Base-by-base conservation (phyloP, 2,797 vertebrate genomes). In the Coccyzus lansbergi region DNA sequence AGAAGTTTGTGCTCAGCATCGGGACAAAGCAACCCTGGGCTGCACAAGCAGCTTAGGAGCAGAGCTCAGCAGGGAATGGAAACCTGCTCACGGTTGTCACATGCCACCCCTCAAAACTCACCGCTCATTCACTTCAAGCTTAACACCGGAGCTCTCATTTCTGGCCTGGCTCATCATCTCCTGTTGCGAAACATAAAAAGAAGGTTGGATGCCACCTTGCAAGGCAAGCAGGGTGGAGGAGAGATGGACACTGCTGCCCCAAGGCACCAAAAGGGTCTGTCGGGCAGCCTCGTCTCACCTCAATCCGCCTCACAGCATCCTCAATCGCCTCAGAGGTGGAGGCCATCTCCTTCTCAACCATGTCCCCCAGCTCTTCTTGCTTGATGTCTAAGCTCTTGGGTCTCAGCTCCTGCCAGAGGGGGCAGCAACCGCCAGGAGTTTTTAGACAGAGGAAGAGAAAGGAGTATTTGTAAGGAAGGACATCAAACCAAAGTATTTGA, bases 341-440 rank as follows among this genome's bases (percentile, higher is more conserved):
- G 5, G 99, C 98, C 99, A 99, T 99, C 98, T 99, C 99, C 95
- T 99, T 99, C 91, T 99, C 99, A 12, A 99, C 99, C 98, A 99
- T 86, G 94, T 99, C 99, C 8, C 99, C 99, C 7, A 99, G 97
- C 95, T 99, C 99, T 19, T 99, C 99, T 95, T 99, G 99, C 82
- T 97, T 98, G 48, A 99, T 96, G 24, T 99, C 99, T 82, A 98
- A 97, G 90, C 98, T 98, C 97, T 99, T 99, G 7, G 99, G 99
- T 70, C 98, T 98, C 92, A 99, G 98, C 92, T 99, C 99, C 99
- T 99, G 87, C 9, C 69, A 2, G 56, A 85, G 29, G 79, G 52
- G 29, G 55, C 56, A 90, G 84, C 55, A 93, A n/a, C 16, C 36
- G 2, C 8, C 38, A 86, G 28, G 4, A 88, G 24, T 31, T 81